Percentiles rank a stretch among this genome's conserved stretches.
Evolutionary conservation across 1,140 invertebrate genomes (phyloP).

Genomic region (Neodiprion pinetum): DNA sequence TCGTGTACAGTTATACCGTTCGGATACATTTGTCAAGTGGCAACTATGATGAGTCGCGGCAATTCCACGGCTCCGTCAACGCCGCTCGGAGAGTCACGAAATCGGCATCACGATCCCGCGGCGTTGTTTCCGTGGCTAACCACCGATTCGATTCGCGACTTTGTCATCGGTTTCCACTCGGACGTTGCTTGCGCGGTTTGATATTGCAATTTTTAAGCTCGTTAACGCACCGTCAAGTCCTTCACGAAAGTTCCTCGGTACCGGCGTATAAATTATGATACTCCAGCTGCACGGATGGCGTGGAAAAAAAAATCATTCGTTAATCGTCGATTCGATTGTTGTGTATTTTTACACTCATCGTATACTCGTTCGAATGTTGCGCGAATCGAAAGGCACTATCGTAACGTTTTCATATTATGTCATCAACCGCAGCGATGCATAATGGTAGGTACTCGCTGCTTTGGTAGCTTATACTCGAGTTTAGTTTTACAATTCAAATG

Average conservation of each 20-base stretch:
- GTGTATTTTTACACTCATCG: too few relatives aligned
- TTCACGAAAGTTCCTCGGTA: too few relatives aligned
- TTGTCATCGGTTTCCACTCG: not conserved
- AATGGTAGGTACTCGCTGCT: not conserved
- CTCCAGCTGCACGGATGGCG: too few relatives aligned
- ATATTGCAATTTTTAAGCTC: not conserved
- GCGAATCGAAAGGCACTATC: too few relatives aligned
- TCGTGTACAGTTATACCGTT: not conserved
- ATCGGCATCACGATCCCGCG: not conserved
- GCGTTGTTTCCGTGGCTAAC: not conserved
- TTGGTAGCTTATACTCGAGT: not conserved
- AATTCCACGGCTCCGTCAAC: not conserved
- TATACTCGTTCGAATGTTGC: too few relatives aligned
- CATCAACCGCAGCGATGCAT: not conserved
- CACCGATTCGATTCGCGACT: not conserved
- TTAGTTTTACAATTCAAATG: conserved; percentile 6
- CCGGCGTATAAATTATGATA: too few relatives aligned
- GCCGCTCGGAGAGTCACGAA: too few relatives aligned
- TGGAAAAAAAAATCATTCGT: too few relatives aligned
- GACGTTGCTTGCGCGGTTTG: not conserved
- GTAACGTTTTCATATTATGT: too few relatives aligned
- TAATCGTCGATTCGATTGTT: too few relatives aligned
- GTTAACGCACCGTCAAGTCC: not conserved
- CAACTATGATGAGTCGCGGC: not conserved
- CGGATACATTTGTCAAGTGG: not conserved